Evolutionary conservation across 2,888 invertebrate species (phyloP).

Genomic region (Pachymerium ferrugineum): DNA sequence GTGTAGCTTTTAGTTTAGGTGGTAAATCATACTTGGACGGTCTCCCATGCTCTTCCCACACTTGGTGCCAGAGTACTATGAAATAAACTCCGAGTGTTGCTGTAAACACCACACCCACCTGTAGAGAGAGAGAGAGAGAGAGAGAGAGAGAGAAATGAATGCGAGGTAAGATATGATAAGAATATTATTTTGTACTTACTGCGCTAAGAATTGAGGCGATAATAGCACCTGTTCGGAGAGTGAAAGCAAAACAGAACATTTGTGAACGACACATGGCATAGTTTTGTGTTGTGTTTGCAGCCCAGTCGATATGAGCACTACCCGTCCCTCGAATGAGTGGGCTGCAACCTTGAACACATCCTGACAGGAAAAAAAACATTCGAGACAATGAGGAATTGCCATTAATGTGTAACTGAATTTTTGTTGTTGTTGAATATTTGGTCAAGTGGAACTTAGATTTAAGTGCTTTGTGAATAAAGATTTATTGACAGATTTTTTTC

Average conservation of each 20-base stretch:
- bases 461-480: too few species aligned
- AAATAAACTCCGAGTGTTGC: not conserved
- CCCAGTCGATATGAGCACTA: not conserved
- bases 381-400: not conserved
- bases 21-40: not conserved
- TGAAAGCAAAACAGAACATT: not conserved
- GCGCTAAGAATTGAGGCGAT: not conserved
- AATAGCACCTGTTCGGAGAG: not conserved
- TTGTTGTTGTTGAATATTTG: too few species aligned
- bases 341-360: conserved; percentile 19
- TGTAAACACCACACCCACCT: not conserved
- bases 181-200: too few species aligned
- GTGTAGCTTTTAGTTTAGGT: not conserved
- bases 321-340: not conserved
- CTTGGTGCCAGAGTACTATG: not conserved
- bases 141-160: too few species aligned
- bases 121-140: not conserved
- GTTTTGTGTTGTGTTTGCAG: not conserved
- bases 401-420: too few species aligned
- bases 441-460: too few species aligned
- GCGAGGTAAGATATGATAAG: too few species aligned
- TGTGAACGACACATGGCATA: not conserved
- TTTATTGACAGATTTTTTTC: too few species aligned
- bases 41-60: conserved; percentile 2
- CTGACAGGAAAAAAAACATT: not conserved